These are phyloP conservation scores for Calvadosia cruxmelitensis DNA, from an alignment of 30 jellyfish, hydroid and myxozoan genomes.

Conservation along the genomic window DNA sequence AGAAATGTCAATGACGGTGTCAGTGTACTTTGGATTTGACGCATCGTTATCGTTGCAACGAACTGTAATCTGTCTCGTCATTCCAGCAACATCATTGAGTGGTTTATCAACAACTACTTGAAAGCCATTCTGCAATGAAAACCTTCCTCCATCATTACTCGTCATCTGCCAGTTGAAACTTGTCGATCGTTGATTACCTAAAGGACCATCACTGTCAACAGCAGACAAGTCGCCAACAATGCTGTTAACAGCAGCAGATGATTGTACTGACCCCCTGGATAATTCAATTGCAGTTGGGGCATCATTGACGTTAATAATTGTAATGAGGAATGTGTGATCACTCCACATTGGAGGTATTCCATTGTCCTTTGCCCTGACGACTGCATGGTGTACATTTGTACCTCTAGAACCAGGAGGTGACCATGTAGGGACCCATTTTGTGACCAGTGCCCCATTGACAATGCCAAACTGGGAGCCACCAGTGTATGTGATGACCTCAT, in stretches of 20 bases:
- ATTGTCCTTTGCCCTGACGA: slow-evolving; percentile 59
- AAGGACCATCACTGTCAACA: slow-evolving; percentile 58
- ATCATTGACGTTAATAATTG: slow-evolving; percentile 54
- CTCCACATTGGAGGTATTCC: slow-evolving; percentile 62
- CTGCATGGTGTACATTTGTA: slow-evolving; percentile 11
- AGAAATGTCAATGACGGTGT: slow-evolving; percentile 12
- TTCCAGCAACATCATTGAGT: slow-evolving; percentile 18
- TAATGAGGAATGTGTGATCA: slow-evolving; percentile 31
- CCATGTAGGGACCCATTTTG: slow-evolving; percentile 54
- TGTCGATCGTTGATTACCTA: slow-evolving; percentile 39
- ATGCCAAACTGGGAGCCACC: slow-evolving; percentile 29
- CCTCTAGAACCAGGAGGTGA: slow-evolving; percentile 18
- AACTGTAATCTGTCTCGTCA: slow-evolving; percentile 29
- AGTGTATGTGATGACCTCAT: slow-evolving; percentile 24
- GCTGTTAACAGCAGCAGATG: slow-evolving; percentile 30
- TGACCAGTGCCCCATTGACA: slow-evolving; percentile 21
- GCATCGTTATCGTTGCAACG: slow-evolving; percentile 66
- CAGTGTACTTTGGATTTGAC: slow-evolving; percentile 22
- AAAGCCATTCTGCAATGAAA: slow-evolving; percentile 26
- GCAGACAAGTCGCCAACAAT: slow-evolving; percentile 72
- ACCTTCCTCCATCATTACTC: slow-evolving; percentile 32
- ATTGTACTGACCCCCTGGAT: slow-evolving; percentile 35
- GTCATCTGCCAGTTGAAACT: slow-evolving; percentile 50
- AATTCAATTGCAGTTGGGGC: slow-evolving; percentile 60
- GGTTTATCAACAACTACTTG: slow-evolving; percentile 35